Base-by-base conservation (phyloP, 2,888 invertebrate genomes). In the Panopea generosa region DNA sequence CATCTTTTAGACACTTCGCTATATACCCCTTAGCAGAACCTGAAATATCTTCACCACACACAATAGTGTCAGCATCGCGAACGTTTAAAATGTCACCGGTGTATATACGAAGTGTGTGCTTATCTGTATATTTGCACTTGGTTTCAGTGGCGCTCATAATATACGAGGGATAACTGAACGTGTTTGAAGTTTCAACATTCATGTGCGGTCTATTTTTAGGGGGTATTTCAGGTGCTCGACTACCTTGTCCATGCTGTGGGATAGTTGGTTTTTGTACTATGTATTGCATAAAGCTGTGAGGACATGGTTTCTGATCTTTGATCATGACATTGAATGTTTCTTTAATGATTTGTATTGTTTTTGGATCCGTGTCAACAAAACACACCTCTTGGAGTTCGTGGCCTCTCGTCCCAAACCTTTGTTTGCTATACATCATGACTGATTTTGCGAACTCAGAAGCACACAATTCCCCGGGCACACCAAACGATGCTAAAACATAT, bases 401-500 rank as follows among this genome's bases (percentile, higher is more conserved):
- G n/a, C n/a, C n/a, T n/a, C n/a, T n/a, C 6, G 18, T 29, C 38
- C 55, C 47, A 11, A 3, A 9, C n/a, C 26, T 22, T 1, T 33
- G 14, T 24, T 56, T 45, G 9, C 63, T 53, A 45, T 66, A 84
- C 3, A 59, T 55, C 7, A 69, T 24, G 11, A 33, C 33, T 14
- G 83, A 85, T 16, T 73, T 63, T 24, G 73, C 67, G 55, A 84
- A 84, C 22, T 82, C 71, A 16, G 66, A 47, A 0, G 79, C 77
- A 73, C 85, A 86, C 2, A 70, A 33, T 1, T 84, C 83, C 18
- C 62, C 50, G 1, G 85, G 84, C 16, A 82, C 82, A 27, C 67
- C 70, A 60, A 82, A 86, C 33, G 84, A 62, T 38, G 82, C 86
- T 86, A n/a, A n/a, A n/a, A n/a, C n/a, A n/a, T n/a, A n/a, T n/a